Conservation (phyloP, 2,113 vertebrate species). For the Phycodurus eques region DNA sequence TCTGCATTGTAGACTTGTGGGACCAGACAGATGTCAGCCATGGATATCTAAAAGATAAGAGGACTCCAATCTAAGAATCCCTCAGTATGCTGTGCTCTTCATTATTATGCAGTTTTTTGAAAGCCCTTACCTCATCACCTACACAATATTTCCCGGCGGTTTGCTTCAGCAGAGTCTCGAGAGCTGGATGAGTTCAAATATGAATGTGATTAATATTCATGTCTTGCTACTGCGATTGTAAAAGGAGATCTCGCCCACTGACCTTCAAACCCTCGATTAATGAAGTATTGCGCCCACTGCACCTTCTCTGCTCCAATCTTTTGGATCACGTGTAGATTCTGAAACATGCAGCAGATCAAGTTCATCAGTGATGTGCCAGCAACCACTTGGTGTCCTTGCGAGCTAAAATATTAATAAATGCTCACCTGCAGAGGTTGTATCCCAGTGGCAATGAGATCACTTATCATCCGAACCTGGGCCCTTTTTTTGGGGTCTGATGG, state of each 20-base stretch:
- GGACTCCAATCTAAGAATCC: neutral
- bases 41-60: conserved; percentile 79
- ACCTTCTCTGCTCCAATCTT: conserved; percentile 80
- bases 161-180: conserved; percentile 83
- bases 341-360: conserved; percentile 22
- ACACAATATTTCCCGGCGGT: conserved; percentile 87
- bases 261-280: conserved; percentile 85
- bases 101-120: neutral
- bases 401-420: neutral
- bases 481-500: conserved; percentile 83
- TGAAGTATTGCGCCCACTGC: conserved; percentile 86
- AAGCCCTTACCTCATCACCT: conserved; percentile 83
- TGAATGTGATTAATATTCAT: neutral
- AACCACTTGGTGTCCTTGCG: neutral
- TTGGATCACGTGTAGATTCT: conserved; percentile 85
- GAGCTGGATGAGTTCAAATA: conserved; percentile 68
- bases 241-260: conserved; percentile 22
- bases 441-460: conserved; percentile 83
- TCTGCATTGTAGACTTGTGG: conserved; percentile 94
- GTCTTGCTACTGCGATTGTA: neutral
- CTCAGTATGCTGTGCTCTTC: neutral
- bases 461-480: conserved; percentile 86
- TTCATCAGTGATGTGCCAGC: neutral
- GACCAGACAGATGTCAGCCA: conserved; percentile 93
- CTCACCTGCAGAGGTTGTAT: conserved; percentile 94